A percentile compares a stretch with the other conserved stretches of the same genome.
Conservation (phyloP, 1,140 invertebrate genomes). For the Musca vetustissima region DNA sequence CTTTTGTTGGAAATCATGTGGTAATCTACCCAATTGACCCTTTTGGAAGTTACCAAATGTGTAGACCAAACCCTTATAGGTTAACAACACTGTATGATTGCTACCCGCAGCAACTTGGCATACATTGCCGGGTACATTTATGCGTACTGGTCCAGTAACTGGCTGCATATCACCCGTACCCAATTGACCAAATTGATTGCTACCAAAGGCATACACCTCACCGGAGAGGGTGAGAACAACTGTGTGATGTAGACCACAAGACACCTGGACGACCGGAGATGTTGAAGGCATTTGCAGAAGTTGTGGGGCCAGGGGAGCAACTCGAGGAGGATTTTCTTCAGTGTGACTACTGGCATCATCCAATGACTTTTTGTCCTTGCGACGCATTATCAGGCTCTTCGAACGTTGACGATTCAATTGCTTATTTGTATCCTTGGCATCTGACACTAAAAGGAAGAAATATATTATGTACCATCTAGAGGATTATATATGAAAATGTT, state of each 20-base stretch:
- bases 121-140: slow-evolving; percentile 69
- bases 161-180: slow-evolving; percentile 82
- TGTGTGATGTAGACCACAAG: slow-evolving; percentile 90
- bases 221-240: slow-evolving; percentile 63
- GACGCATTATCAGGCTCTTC: slow-evolving; percentile 50
- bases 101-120: slow-evolving; percentile 88
- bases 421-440: slow-evolving; percentile 38
- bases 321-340: slow-evolving; percentile 67
- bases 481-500: background rate
- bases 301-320: slow-evolving; percentile 73
- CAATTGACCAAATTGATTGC: slow-evolving; percentile 92
- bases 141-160: slow-evolving; percentile 73
- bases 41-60: slow-evolving; percentile 94
- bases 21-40: slow-evolving; percentile 80
- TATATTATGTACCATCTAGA: background rate
- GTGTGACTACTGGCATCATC: slow-evolving; percentile 59
- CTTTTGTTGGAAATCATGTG: slow-evolving; percentile 52
- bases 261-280: slow-evolving; percentile 76
- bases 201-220: slow-evolving; percentile 86
- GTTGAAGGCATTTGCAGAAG: slow-evolving; percentile 69
- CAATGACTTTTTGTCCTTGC: slow-evolving; percentile 46
- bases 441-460: slow-evolving; percentile 22
- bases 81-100: slow-evolving; percentile 92
- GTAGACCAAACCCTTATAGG: slow-evolving; percentile 86
- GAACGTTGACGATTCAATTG: slow-evolving; percentile 50